Conservation (phyloP, 2,113 vertebrate species). For the Epinephelus fuscoguttatus region DNA sequence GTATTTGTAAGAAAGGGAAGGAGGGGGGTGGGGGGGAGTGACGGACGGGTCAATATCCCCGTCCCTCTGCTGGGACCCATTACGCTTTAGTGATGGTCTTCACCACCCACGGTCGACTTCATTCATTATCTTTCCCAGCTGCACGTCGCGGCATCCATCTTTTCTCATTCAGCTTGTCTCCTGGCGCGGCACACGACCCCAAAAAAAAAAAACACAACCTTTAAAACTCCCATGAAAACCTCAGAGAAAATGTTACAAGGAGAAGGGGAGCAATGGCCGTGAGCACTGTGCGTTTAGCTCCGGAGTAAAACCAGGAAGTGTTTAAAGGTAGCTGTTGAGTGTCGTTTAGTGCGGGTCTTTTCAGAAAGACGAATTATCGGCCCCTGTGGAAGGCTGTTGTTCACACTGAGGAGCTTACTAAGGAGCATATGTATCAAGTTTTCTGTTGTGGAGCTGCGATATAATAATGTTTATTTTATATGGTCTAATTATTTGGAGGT, state of each 20-base stretch:
- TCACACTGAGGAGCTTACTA: constrained; percentile 25
- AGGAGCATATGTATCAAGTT: constrained; percentile 20
- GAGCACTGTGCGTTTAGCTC: constrained; percentile 22
- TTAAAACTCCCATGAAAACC: constrained; percentile 31
- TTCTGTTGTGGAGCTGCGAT: constrained; percentile 15
- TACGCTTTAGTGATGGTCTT: constrained; percentile 82
- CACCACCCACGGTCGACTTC: constrained; percentile 80
- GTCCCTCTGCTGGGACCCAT: constrained; percentile 78
- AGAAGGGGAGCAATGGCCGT: constrained; percentile 8
- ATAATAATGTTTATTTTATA: constrained; percentile 37
- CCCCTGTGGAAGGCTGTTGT: constrained; percentile 24
- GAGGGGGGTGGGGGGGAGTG: constrained; percentile 43
- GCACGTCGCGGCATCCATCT: constrained; percentile 74
- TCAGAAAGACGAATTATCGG: constrained; percentile 16
- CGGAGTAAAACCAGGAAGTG: constrained; percentile 15
- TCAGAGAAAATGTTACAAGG: constrained; percentile 24
- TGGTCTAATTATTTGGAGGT: constrained; percentile 32
- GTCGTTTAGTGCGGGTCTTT: constrained; percentile 15
- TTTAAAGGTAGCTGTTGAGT: constrained; percentile 26
- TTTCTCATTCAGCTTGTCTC: constrained; percentile 70
- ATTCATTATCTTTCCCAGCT: constrained; percentile 84
- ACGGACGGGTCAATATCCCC: constrained; percentile 81
- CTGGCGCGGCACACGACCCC: constrained; percentile 50
- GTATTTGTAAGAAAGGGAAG: constrained; percentile 52
- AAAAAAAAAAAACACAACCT: constrained; percentile 31